Conservation (phyloP, 2,113 vertebrate species). For the Hypocryptadius cinnamomeus region DNA sequence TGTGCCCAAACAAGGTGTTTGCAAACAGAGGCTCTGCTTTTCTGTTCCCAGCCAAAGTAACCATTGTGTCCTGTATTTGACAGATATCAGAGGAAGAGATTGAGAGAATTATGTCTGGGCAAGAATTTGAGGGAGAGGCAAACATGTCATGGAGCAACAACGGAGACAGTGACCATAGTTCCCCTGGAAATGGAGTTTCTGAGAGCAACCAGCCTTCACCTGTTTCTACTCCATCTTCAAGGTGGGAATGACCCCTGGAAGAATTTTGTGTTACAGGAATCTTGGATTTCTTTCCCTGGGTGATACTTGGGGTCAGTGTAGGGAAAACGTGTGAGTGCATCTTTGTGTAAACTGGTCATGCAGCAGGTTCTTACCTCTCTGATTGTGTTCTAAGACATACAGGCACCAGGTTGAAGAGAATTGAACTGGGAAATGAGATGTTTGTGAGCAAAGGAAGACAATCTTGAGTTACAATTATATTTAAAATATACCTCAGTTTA, state of each 20-base stretch:
- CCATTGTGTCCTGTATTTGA: neutral
- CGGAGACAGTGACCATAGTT: slow-evolving; percentile 96
- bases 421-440: neutral
- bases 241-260: slow-evolving; percentile 71
- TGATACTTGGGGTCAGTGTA: neutral
- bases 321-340: neutral
- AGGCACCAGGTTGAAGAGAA: neutral
- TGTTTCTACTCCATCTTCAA: slow-evolving; percentile 93
- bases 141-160: slow-evolving; percentile 94
- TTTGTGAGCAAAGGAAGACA: neutral
- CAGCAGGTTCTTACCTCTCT: neutral
- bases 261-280: neutral
- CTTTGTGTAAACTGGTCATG: neutral
- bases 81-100: slow-evolving; percentile 99
- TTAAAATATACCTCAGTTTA: neutral
- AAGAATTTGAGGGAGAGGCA: slow-evolving; percentile 97
- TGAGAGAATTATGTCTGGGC: slow-evolving; percentile 97
- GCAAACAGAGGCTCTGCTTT: neutral
- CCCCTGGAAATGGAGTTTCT: slow-evolving; percentile 91
- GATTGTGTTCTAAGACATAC: neutral
- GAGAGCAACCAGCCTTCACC: slow-evolving; percentile 98
- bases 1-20: neutral
- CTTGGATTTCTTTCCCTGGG: neutral
- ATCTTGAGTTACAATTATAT: neutral
- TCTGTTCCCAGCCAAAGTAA: neutral